Percentiles rank a stretch among this genome's conserved stretches.
These are phyloP conservation scores for Lophotriccus pileatus DNA, from an alignment of 2,797 vertebrate species.

Conservation along the genomic window DNA sequence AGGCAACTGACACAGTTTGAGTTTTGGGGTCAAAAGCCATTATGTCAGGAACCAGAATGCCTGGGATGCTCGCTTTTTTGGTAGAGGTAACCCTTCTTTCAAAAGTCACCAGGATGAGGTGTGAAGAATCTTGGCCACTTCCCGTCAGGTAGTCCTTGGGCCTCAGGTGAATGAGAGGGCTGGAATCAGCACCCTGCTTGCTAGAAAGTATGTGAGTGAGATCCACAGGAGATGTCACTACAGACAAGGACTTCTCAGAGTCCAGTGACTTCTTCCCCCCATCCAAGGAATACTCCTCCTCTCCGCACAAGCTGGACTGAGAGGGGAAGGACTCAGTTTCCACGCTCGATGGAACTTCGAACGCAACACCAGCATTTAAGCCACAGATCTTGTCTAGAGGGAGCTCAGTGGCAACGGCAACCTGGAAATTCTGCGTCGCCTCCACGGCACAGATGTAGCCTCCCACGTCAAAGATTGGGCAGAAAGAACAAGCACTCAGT, in stretches of 20 bases:
- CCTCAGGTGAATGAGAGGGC: constrained; percentile 83
- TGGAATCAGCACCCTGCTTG: constrained; percentile 81
- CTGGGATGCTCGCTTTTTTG: constrained; percentile 89
- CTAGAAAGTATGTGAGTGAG: constrained; percentile 85
- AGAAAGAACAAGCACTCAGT: constrained; percentile 83
- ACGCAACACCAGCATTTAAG: constrained; percentile 81
- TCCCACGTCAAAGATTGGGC: constrained; percentile 87
- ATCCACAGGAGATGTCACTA: constrained; percentile 76
- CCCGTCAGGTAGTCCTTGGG: constrained; percentile 83
- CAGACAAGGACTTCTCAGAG: constrained; percentile 68
- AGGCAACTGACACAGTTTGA: constrained; percentile 88
- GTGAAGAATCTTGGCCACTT: constrained; percentile 88
- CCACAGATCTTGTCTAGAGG: constrained; percentile 90
- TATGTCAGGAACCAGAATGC: constrained; percentile 92
- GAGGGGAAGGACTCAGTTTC: constrained; percentile 59
- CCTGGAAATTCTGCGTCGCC: constrained; percentile 80
- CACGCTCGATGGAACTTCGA: constrained; percentile 63
- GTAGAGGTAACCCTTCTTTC: constrained; percentile 86
- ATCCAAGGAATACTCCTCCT: constrained; percentile 70
- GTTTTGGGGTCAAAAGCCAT: constrained; percentile 84
- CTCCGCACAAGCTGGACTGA: constrained; percentile 60
- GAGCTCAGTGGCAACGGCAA: constrained; percentile 88
- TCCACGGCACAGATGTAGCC: constrained; percentile 85
- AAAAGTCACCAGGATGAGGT: constrained; percentile 90
- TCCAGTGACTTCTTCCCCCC: constrained; percentile 75